Evolutionary conservation across 2,888 invertebrate genomes (phyloP).

Genomic region (Rhyacophila evoluta): DNA sequence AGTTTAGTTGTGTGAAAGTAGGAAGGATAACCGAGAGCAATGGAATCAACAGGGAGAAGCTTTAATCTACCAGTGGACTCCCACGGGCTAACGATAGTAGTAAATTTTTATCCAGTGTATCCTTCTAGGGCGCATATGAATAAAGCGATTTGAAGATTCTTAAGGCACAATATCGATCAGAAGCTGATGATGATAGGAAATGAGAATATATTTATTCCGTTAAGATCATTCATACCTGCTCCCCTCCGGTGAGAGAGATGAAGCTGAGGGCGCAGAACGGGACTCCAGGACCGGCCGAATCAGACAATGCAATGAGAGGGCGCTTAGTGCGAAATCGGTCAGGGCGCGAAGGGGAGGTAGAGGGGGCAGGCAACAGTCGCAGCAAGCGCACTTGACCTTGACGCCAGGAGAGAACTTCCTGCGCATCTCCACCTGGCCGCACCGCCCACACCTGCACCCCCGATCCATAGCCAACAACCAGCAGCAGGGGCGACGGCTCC

Average conservation of each 20-base stretch:
- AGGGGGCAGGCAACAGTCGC: constrained; percentile 87
- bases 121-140: no score
- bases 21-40: no score
- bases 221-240: no score
- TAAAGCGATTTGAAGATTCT: no score
- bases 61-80: no score
- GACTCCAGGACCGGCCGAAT: constrained; percentile 82
- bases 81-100: no score
- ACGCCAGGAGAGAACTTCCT: constrained; percentile 93
- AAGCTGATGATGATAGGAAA: no score
- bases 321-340: constrained; percentile 85
- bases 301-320: constrained; percentile 92
- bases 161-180: no score
- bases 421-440: constrained; percentile 91
- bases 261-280: constrained; percentile 86
- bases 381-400: constrained; percentile 89
- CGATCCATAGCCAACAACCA: constrained; percentile 89
- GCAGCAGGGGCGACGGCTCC: constrained; percentile 83
- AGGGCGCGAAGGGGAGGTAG: constrained; percentile 73
- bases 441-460: constrained; percentile 91
- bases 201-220: no score
- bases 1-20: no score
- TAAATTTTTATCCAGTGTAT: no score
- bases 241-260: constrained; percentile 85
- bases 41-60: no score